phyloP scores from a whole-genome alignment of 2,113 vertebrate genomes.

The Chaetorhynchus papuensis region DNA sequence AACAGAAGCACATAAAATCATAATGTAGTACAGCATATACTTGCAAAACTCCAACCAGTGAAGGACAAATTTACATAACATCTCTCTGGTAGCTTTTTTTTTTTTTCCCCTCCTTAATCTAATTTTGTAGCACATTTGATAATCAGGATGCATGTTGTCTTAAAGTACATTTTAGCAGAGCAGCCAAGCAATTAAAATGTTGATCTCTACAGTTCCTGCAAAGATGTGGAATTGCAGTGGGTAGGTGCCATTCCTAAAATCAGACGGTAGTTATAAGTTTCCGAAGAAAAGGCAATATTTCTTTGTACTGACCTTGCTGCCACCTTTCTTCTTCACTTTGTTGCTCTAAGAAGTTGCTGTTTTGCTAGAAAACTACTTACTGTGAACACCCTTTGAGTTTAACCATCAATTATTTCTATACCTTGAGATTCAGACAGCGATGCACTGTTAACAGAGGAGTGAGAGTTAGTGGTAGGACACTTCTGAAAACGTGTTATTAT shows the following conservation, averaged over 20 bases:
- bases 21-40: neutral
- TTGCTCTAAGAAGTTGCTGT: slow-evolving; percentile 79
- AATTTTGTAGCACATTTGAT: neutral
- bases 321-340: slow-evolving; percentile 76
- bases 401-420: slow-evolving; percentile 78
- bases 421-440: slow-evolving; percentile 48
- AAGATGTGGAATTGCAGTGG: neutral
- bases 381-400: slow-evolving; percentile 76
- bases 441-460: slow-evolving; percentile 23
- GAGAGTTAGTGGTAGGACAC: slow-evolving; percentile 35
- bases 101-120: neutral
- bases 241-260: slow-evolving; percentile 43
- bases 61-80: neutral
- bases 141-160: neutral
- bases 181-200: slow-evolving; percentile 55
- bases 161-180: slow-evolving; percentile 21
- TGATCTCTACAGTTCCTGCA: slow-evolving; percentile 12
- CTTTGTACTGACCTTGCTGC: slow-evolving; percentile 78
- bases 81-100: neutral
- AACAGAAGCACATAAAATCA: neutral
- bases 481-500: slow-evolving; percentile 32
- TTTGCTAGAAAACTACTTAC: slow-evolving; percentile 78
- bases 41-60: slow-evolving; percentile 47
- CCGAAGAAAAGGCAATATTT: slow-evolving; percentile 76
- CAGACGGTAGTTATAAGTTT: slow-evolving; percentile 51